Evolutionary conservation across 1,140 invertebrate genomes (phyloP).

Genomic region (Cherax quadricarinatus): DNA sequence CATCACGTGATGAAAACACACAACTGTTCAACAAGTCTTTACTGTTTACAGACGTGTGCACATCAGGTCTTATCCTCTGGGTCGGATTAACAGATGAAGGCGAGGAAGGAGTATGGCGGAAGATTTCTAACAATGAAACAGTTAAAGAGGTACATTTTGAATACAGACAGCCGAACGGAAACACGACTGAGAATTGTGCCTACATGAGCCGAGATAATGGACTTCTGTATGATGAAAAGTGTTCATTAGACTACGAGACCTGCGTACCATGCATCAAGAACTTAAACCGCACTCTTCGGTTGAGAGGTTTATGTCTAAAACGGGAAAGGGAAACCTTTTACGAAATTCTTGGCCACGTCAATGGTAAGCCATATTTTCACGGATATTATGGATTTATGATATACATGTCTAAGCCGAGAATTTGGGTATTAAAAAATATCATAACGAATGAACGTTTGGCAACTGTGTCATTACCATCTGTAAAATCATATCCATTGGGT

Average conservation of each 20-base stretch:
- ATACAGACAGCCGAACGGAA: slow-evolving; percentile 23
- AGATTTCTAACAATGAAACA: slow-evolving; percentile 22
- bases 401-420: neutral
- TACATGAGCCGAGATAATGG: slow-evolving; percentile 34
- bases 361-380: slow-evolving; percentile 54
- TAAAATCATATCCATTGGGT: slow-evolving; percentile 25
- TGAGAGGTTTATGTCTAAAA: slow-evolving; percentile 55
- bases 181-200: slow-evolving; percentile 26
- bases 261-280: slow-evolving; percentile 29
- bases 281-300: neutral
- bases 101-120: slow-evolving; percentile 45
- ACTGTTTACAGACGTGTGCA: slow-evolving; percentile 11
- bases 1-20: neutral
- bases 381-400: slow-evolving; percentile 54
- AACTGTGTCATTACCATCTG: slow-evolving; percentile 8
- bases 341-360: slow-evolving; percentile 43
- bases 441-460: neutral
- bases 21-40: slow-evolving; percentile 13
- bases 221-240: slow-evolving; percentile 11
- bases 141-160: slow-evolving; percentile 6
- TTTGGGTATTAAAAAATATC: slow-evolving; percentile 23
- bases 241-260: slow-evolving; percentile 14
- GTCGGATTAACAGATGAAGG: slow-evolving; percentile 31
- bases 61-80: slow-evolving; percentile 19
- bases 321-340: slow-evolving; percentile 10